Percentiles rank a stretch among this genome's conserved stretches.
Conservation (phyloP, 92 coral and sea anemone genomes). For the Nematostella vectensis region DNA sequence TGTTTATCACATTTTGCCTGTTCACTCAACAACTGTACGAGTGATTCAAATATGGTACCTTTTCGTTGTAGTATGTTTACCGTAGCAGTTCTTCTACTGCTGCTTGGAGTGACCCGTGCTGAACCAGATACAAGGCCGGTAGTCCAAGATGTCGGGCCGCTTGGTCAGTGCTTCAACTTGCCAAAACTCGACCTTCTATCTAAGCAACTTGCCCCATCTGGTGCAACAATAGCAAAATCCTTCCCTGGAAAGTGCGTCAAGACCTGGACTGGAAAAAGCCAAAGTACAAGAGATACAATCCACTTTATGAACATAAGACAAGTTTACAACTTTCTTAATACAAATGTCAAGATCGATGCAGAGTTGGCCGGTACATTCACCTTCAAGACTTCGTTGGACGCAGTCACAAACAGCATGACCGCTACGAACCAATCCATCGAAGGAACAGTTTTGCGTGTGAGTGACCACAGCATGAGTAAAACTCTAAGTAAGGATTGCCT, state of each 20-base stretch:
- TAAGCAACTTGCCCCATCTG: conserved; percentile 21
- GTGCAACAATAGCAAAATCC: conserved; percentile 16
- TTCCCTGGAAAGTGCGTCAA: conserved; percentile 9
- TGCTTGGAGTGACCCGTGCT: too few relatives aligned
- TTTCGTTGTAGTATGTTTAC: too few relatives aligned
- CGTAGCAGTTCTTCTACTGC: too few relatives aligned
- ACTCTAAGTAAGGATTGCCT: conserved; percentile 47
- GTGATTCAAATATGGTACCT: too few relatives aligned
- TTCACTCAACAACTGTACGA: too few relatives aligned
- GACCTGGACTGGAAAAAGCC: neutral
- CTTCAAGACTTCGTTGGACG: conserved; percentile 30
- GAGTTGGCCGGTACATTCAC: conserved; percentile 27
- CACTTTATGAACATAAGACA: conserved; percentile 26
- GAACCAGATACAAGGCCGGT: too few relatives aligned
- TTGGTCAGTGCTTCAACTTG: conserved; percentile 42
- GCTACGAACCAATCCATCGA: conserved; percentile 18
- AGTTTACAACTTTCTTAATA: conserved; percentile 29
- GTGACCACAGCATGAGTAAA: conserved; percentile 11
- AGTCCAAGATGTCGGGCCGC: conserved; percentile 3
- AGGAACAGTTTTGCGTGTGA: conserved; percentile 34
- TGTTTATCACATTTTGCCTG: too few relatives aligned
- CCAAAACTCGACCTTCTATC: conserved; percentile 35
- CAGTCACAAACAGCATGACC: conserved; percentile 38
- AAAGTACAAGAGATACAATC: conserved; percentile 9
- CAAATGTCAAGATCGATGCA: conserved; percentile 26